Evolutionary conservation across 2,113 vertebrate genomes (phyloP).

Genomic region (Hymenochirus boettgeri): DNA sequence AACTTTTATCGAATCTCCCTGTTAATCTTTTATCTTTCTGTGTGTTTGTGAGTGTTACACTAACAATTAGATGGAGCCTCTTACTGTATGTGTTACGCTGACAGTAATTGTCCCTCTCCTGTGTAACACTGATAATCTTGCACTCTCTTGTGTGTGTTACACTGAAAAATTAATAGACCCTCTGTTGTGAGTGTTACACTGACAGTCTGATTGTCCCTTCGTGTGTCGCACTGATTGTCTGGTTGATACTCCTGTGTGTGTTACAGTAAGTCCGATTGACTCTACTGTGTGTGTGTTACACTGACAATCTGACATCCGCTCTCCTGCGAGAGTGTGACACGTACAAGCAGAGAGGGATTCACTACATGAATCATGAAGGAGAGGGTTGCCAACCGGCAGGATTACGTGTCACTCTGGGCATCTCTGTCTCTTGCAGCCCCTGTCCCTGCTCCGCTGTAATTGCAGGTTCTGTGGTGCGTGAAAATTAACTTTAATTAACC

Average conservation of each 20-base stretch:
- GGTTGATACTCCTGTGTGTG: background rate
- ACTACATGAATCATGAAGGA: background rate
- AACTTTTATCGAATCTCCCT: no score
- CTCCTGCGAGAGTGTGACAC: background rate
- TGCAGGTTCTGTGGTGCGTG: conserved; percentile 38
- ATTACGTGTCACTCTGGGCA: conserved; percentile 25
- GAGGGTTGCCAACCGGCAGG: conserved; percentile 12
- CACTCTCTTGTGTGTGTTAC: no score
- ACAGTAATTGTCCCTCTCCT: no score
- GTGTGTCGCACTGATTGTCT: background rate
- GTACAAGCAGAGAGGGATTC: background rate
- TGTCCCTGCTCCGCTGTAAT: conserved; percentile 36
- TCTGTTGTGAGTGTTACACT: no score
- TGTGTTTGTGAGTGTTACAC: no score
- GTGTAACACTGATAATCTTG: no score
- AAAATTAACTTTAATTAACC: conserved; percentile 43
- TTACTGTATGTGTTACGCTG: no score
- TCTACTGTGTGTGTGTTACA: background rate
- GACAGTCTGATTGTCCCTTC: background rate
- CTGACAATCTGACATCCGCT: background rate
- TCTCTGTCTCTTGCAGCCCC: conserved; percentile 16
- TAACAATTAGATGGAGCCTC: no score
- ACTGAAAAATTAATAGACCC: no score
- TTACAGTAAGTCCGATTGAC: background rate
- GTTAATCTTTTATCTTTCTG: no score